Evolutionary conservation across 2,797 vertebrate genomes (phyloP).

Genomic region (Anisognathus igniventris): DNA sequence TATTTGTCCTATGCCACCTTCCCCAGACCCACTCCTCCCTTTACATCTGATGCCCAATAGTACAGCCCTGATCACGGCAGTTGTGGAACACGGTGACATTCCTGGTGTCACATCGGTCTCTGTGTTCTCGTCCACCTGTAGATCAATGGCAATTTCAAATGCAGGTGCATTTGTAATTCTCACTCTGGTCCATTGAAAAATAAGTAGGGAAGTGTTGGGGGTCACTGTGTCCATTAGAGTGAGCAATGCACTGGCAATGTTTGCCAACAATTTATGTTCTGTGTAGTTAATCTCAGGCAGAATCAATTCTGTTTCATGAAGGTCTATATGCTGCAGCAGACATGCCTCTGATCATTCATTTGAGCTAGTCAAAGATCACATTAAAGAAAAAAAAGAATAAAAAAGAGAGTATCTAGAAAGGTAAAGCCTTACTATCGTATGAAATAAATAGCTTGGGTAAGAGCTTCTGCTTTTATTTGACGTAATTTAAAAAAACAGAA

Average conservation of each 20-base stretch:
- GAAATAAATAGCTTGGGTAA: neutral
- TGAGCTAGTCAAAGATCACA: neutral
- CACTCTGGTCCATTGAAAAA: neutral
- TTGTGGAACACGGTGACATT: neutral
- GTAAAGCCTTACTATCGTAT: neutral
- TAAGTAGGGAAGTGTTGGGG: neutral
- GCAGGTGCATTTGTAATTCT: neutral
- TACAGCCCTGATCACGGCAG: neutral
- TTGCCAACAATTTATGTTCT: neutral
- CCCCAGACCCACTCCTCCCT: neutral
- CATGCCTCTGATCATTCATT: neutral
- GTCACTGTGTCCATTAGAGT: neutral
- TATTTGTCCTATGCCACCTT: neutral
- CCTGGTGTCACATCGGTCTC: neutral
- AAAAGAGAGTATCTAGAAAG: neutral
- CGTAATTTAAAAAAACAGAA: neutral
- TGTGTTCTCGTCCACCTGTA: accelerated
- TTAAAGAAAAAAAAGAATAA: neutral
- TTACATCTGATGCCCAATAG: neutral
- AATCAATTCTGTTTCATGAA: neutral
- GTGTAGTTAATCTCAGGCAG: neutral
- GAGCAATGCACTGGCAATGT: neutral
- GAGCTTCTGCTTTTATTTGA: neutral
- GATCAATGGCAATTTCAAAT: neutral
- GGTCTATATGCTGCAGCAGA: neutral